Evolutionary conservation across 1,140 invertebrate genomes (phyloP), one percentile per base, ranked within the genome.

Genomic region (Procambarus virginalis): DNA sequence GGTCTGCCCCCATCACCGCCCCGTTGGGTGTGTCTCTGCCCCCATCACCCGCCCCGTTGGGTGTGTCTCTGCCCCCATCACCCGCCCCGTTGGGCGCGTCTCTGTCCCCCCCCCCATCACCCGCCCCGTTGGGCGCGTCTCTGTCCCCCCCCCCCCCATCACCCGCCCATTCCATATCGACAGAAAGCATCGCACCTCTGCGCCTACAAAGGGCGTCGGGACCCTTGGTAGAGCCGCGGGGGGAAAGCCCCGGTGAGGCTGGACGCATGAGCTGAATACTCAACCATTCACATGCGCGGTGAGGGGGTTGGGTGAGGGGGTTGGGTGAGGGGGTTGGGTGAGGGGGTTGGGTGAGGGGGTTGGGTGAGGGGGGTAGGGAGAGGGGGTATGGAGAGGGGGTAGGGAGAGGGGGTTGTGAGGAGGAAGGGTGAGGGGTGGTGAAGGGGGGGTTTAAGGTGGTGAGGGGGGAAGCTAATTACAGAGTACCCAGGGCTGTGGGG

Each of bases 161-260:
- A 68, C 58, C 48, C 58, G 22, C 49, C 60, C 60, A 55, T 68
- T 82, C 60, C 80, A 68, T 82, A 68, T 82, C 51, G n/a, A 64
- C 68, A 82, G n/a, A 82, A 82, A 82, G 34, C 80, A n/a, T 17
- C n/a, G 60, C 58, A 68, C 58, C 68, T 82, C 68, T 48, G 48
- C 34, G 80, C 60, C 45, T 60, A 82, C 80, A 82, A 82, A 82
- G 58, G 34, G 51, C 79, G 60, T 64, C 12, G 12, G 34, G 34
- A 34, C 34, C 34, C 34, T 34, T 34, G 34, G 34, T 2, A 14
- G 17, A 14, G 60, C 60, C 12, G 60, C 60, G 8, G 12, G 8
- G 6, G 12, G 51, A 55, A 5, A 9, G 51, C 51, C 12, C 51
- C 51, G 12, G 8, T 9, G 51, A 8, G 8, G 51, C 4, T 55